phyloP scores from a whole-genome alignment of 2,113 vertebrate genomes.

The Epinephelus moara region DNA sequence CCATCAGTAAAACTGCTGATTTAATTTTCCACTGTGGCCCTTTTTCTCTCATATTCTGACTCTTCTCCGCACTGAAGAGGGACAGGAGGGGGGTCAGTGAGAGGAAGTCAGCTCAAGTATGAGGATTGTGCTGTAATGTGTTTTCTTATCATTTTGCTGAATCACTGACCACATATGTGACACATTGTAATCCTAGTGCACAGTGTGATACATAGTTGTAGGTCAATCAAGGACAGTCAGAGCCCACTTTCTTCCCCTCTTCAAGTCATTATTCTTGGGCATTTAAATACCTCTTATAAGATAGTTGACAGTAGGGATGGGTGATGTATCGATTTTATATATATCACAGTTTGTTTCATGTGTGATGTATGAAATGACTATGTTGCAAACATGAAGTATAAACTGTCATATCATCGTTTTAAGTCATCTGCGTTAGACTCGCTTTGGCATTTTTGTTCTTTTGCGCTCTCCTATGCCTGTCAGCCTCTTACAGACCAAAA shows the following conservation, averaged over 20 bases:
- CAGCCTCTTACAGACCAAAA: no score
- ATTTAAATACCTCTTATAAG: not conserved
- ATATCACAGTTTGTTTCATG: no score
- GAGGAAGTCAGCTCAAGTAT: not conserved
- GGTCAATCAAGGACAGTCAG: not conserved
- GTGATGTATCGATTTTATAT: no score
- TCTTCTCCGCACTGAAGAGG: conserved; percentile 16
- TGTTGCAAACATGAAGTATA: no score
- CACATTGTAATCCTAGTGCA: not conserved
- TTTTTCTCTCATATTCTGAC: conserved; percentile 16
- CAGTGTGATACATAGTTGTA: not conserved
- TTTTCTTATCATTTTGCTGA: not conserved
- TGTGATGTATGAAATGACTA: no score
- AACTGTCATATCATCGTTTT: no score
- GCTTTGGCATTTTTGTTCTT: no score
- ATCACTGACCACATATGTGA: not conserved
- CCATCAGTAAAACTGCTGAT: conserved; percentile 32
- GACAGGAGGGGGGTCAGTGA: conserved; percentile 1
- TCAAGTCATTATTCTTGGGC: not conserved
- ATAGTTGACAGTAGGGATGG: not conserved
- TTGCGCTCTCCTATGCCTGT: no score
- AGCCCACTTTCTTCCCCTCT: not conserved
- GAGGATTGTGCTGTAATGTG: not conserved
- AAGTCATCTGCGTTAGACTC: no score
- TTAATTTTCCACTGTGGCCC: conserved; percentile 41